Conservation (phyloP, 2,113 vertebrate species). For the Gadus chalcogrammus region DNA sequence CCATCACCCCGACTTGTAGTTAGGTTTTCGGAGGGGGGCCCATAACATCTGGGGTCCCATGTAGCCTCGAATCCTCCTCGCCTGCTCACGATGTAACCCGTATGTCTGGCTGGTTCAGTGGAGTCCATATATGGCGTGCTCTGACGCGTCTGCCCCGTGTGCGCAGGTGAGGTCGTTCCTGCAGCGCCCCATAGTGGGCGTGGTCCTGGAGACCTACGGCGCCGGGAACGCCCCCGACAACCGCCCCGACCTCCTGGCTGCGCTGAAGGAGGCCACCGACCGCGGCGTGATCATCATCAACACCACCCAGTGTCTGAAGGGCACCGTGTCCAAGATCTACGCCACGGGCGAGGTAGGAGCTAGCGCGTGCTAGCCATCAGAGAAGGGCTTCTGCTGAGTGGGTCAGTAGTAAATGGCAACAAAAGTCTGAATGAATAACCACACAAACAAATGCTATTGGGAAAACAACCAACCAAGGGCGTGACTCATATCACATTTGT, state of each 20-base stretch:
- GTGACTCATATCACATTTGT: too few species aligned
- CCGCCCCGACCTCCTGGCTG: conserved; percentile 78
- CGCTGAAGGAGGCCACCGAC: conserved; percentile 76
- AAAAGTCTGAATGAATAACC: too few species aligned
- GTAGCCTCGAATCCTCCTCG: too few species aligned
- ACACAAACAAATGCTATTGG: too few species aligned
- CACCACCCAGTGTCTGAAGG: conserved; percentile 91
- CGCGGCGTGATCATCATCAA: conserved; percentile 84
- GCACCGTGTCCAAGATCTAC: conserved; percentile 81
- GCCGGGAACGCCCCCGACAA: conserved; percentile 90
- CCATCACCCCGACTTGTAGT: too few species aligned
- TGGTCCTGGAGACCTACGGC: conserved; percentile 94
- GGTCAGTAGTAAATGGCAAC: too few species aligned
- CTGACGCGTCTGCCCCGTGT: neutral
- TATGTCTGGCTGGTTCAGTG: conserved; percentile 5
- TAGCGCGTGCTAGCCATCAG: too few species aligned
- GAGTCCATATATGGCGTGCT: conserved; percentile 1
- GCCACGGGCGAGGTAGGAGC: conserved; percentile 79
- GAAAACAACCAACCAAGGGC: too few species aligned
- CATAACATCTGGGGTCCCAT: too few species aligned
- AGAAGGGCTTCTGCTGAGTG: too few species aligned
- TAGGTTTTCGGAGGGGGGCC: too few species aligned
- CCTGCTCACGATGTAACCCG: too few species aligned
- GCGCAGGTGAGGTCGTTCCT: conserved; percentile 86
- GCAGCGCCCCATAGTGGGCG: conserved; percentile 86